Evolutionary conservation across 2,888 invertebrate genomes (phyloP), one percentile per base, ranked within the genome.

Genomic region (Petrophora chlorosata): DNA sequence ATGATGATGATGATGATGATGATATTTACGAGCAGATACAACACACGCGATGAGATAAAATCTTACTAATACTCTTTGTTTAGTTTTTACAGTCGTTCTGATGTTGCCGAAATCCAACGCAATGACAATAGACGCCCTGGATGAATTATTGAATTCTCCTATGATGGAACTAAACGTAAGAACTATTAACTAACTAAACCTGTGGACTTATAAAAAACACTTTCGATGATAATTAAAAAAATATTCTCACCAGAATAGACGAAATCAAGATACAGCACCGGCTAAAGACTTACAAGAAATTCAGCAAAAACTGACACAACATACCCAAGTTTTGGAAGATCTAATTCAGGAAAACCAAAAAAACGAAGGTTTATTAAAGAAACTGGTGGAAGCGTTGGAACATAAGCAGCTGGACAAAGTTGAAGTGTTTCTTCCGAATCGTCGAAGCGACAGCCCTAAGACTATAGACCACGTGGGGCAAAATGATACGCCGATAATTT

Each of bases 281-380:
- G 8, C 32, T 32, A 51, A 55, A 53, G 53, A 35, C 17, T 67
- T 74, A 13, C 57, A 48, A 15, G 57, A 69, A 4, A 80, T 77
- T 45, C 55, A 79, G 57, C 75, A 83, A 3, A 79, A 76, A 44
- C 52, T 85, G 22, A 62, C 73, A 26, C 67, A 82, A 42, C 83
- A 86, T 17, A 70, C 71, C 7, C 78, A 79, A 67, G 79, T 77
- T 0, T 62, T 86, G 41, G 81, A 82, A 34, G 65, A 75, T 38
- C 54, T 88, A 10, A 41, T 81, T 2, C 67, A 64, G 53, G 43
- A 67, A 10, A 63, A 70, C 1, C 61, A 76, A 47, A 49, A 34
- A 0, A 76, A 70, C 28, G 75, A 72, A 49, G 72, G 76, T 2
- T 36, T 77, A 1, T 67, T 65, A 1, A 73, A 74, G 48, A 56